Evolutionary conservation across 2,888 invertebrate species (phyloP), one percentile per base, ranked within the genome.

Genomic region (Ormyrus labotus): DNA sequence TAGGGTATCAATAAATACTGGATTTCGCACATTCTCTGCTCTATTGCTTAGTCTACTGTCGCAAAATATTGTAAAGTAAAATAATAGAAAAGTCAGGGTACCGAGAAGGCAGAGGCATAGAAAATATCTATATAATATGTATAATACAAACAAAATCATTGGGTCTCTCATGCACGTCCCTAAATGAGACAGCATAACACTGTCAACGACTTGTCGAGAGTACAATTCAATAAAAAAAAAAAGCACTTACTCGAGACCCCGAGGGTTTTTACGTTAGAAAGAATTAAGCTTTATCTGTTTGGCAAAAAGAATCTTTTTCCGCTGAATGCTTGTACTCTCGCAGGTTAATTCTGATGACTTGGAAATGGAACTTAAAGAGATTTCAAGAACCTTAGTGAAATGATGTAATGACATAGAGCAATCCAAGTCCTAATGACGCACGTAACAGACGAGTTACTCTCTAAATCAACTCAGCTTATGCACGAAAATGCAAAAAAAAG

Each of bases 401-500:
- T 72, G 78, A 71, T 58, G 70, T 78, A 75, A 63, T 72, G 68
- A 81, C 81, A 79, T 68, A 63, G 78, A 79, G 78, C 78, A 83
- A 77, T 82, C 72, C 80, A 78, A 77, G 80, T 83, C 79, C 81
- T 82, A 83, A 80, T 71, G 72, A 83, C 74, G 83, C 68, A 80
- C 60, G 78, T 75, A 82, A 78, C 78, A 78, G 51, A 81, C 70
- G 67, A 71, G 50, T 67, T 67, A 78, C 60, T 75, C 63, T 80
- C 80, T 82, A 77, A 82, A 83, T 83, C 76, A 85, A 85, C 81
- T 85, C 82, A 83, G 83, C 78, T 81, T 84, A 86, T 87, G 86
- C 87, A 88, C 86, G 84, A 86, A 86, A 84, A 88, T 88, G 87
- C 88, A 88, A 83, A 83, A 81, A 73, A 83, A 34, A 34, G 75